Evolutionary conservation across 2,888 invertebrate species (phyloP).

Genomic region (Ditula angustiorana): DNA sequence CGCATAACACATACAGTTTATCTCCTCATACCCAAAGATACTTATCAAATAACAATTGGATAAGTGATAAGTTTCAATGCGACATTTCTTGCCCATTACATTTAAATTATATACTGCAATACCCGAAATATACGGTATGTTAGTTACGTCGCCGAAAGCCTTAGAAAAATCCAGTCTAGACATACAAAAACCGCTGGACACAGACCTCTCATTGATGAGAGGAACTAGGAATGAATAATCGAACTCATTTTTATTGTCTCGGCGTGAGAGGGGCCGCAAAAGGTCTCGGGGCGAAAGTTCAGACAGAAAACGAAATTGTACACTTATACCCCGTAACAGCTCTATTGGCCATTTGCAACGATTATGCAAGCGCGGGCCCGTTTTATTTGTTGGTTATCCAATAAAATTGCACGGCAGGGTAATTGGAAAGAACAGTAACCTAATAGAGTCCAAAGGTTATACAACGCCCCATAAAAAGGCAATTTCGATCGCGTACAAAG

Average conservation of each 20-base stretch:
- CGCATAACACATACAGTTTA: no score
- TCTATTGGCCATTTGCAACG: conserved; percentile 29
- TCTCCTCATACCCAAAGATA: no score
- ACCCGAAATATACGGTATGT: background rate
- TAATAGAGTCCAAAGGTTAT: conserved; percentile 32
- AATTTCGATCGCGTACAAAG: conserved; percentile 19
- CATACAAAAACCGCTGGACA: background rate
- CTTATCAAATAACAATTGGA: background rate
- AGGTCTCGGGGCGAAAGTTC: conserved; percentile 67
- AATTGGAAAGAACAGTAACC: conserved; percentile 37
- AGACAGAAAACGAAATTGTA: conserved; percentile 62
- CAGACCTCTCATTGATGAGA: background rate
- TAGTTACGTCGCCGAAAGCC: background rate
- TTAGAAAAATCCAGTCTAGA: background rate
- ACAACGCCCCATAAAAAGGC: conserved; percentile 18
- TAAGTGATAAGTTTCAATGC: background rate
- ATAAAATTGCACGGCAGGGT: conserved; percentile 36
- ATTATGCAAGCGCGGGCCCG: conserved; percentile 25
- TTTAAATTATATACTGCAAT: background rate
- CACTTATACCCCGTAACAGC: conserved; percentile 41
- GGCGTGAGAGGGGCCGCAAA: conserved; percentile 61
- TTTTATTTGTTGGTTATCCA: conserved; percentile 39
- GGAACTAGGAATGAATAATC: background rate
- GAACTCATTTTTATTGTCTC: conserved; percentile 18
- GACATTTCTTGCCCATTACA: background rate